Evolutionary conservation across 2,888 invertebrate genomes (phyloP), one percentile per base, ranked within the genome.

Genomic region (Julus scandinavius): DNA sequence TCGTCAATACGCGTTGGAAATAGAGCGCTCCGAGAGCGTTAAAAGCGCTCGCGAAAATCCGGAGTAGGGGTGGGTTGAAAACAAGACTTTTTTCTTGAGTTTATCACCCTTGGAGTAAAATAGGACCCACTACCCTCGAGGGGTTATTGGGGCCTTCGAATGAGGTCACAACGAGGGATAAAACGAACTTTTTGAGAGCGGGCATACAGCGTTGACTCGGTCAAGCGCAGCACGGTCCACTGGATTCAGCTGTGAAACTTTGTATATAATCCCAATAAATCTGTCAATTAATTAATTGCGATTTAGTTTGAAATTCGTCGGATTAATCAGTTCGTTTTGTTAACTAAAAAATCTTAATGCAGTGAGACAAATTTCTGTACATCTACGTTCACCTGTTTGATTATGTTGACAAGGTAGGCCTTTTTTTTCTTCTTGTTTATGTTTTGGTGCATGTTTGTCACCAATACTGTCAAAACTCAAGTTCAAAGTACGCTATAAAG

Each of bases 71-170:
- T 58, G 58, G 58, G 58, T 58, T 58, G 58, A 58, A 29, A 58
- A 5, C 58, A 2, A 58, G 58, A 58, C 58, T 50, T 50, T 50
- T 13, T 50, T 50, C 1, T 9, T 50, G 50, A 9, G 58, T 58
- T 58, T 17, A 58, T 58, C 58, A 58, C 58, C 58, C 58, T 17
- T 5, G 17, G 58, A 58, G 58, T 58, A 58, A 58, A 58, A 58
- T 58, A 58, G 58, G 58, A 58, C 58, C 58, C 58, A 58, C 58
- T 58, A 17, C 58, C 58, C 58, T 29, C 58, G 58, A 58, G 58
- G 58, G 58, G 58, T 58, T 58, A 58, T 17, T 58, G 58, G 58
- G 58, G 58, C 58, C 58, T 17, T 5, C 58, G 58, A 58, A 58
- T 58, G 58, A 17, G 58, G 58, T 58, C 58, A 58, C 58, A 58